Conservation (phyloP, 2,888 invertebrate species). For the Esperia sulphurella region DNA sequence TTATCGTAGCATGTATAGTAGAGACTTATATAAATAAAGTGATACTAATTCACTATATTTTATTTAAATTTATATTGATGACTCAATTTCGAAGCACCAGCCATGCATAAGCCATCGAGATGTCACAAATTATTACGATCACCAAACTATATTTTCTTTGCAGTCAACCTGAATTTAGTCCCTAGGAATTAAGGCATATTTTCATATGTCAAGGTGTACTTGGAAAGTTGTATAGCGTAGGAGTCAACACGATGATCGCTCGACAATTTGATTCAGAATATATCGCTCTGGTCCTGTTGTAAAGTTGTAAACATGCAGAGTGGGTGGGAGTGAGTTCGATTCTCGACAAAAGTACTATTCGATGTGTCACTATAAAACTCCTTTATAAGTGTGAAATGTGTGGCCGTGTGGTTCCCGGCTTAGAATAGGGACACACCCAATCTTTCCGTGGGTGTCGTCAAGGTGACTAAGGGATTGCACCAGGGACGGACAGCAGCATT, state of each 20-base stretch:
- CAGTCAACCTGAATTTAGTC: conserved; percentile 14
- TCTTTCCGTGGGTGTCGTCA: too few relatives aligned
- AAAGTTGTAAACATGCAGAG: conserved; percentile 58
- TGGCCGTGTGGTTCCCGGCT: too few relatives aligned
- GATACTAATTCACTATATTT: conserved; percentile 1
- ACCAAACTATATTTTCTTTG: not conserved
- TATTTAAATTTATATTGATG: conserved; percentile 30
- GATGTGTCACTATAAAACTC: conserved; percentile 41
- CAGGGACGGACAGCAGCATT: too few relatives aligned
- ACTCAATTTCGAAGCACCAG: conserved; percentile 42
- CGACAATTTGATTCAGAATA: conserved; percentile 70
- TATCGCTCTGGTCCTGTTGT: conserved; percentile 47
- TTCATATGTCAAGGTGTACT: conserved; percentile 14
- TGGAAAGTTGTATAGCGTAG: conserved; percentile 44
- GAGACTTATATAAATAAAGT: too few relatives aligned
- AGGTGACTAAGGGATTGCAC: too few relatives aligned
- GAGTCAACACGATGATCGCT: conserved; percentile 65
- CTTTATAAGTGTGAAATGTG: too few relatives aligned
- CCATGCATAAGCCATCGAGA: conserved; percentile 52
- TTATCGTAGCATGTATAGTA: too few relatives aligned
- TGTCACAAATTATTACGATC: conserved; percentile 55
- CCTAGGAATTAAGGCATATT: conserved; percentile 22
- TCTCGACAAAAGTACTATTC: conserved; percentile 51
- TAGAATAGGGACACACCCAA: too few relatives aligned
- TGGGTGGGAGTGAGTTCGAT: conserved; percentile 60